Conservation (phyloP, 2,113 vertebrate species). For the Phylloscopus whistleri region DNA sequence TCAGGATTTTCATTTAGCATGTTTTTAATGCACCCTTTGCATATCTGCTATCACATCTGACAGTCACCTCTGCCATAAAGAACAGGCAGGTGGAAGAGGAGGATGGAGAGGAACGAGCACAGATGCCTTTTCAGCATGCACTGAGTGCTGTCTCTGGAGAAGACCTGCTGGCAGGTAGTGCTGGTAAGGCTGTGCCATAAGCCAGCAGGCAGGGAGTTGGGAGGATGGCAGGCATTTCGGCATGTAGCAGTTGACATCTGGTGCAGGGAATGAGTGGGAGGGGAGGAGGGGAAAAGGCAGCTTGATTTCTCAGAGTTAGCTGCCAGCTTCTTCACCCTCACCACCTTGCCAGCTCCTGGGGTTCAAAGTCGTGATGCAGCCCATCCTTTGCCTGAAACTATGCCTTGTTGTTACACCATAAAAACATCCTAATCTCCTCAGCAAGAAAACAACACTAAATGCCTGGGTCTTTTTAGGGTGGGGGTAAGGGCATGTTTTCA, state of each 20-base stretch:
- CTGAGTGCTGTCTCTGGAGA: not conserved
- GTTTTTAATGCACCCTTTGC: not conserved
- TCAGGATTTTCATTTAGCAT: not conserved
- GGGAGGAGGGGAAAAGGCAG: not conserved
- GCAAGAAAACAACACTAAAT: not conserved
- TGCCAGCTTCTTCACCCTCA: not conserved
- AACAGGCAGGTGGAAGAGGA: not conserved
- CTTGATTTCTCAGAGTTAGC: not conserved
- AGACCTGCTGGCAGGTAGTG: not conserved
- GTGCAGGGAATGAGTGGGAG: conserved; percentile 15
- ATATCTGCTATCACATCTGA: not conserved
- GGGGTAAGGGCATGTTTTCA: not conserved
- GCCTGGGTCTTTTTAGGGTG: not conserved
- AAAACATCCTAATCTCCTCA: not conserved
- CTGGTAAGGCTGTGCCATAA: not conserved
- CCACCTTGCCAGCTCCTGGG: not conserved
- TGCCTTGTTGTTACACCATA: not conserved
- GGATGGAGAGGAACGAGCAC: not conserved
- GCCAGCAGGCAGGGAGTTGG: not conserved
- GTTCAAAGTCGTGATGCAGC: not conserved
- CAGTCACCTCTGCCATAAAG: not conserved
- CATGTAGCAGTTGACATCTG: conserved; percentile 1
- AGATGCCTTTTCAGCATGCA: not conserved
- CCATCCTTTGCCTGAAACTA: not conserved
- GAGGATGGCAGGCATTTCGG: not conserved